Evolutionary conservation across 2,888 invertebrate genomes (phyloP).

Genomic region (Oxyscelio sp.): DNA sequence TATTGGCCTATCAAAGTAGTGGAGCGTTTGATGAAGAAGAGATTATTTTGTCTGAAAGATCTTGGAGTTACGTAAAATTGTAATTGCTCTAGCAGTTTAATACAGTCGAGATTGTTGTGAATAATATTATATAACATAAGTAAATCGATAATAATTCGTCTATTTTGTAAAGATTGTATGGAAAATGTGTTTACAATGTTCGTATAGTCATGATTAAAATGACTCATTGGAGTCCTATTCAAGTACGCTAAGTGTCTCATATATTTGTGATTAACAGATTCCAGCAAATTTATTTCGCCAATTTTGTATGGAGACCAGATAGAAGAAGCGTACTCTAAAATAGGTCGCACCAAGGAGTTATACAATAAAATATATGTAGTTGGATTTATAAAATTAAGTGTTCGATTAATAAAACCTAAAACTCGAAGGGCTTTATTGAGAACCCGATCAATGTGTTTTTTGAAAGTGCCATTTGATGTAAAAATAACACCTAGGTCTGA

Average conservation of each 20-base stretch:
- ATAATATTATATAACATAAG: too few relatives aligned
- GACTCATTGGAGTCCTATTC: background rate
- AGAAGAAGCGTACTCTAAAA: conserved; percentile 15
- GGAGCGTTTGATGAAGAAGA: too few relatives aligned
- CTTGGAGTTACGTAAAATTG: too few relatives aligned
- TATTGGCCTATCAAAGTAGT: too few relatives aligned
- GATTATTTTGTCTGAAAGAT: too few relatives aligned
- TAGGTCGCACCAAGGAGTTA: conserved; percentile 23
- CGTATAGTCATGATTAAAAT: background rate
- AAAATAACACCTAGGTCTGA: conserved; percentile 22
- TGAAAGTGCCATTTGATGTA: background rate
- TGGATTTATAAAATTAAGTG: conserved; percentile 11
- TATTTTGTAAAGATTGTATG: background rate
- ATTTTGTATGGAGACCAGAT: conserved; percentile 1
- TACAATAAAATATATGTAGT: conserved; percentile 12
- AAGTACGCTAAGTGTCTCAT: background rate
- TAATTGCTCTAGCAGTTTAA: too few relatives aligned
- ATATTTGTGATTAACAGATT: conserved; percentile 12
- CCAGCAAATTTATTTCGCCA: background rate
- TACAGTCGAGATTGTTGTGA: too few relatives aligned
- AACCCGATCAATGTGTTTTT: background rate
- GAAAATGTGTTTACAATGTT: background rate
- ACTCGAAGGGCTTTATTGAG: background rate
- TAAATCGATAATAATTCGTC: too few relatives aligned
- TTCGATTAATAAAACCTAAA: conserved; percentile 25